These are phyloP conservation scores for Metopolophium dirhodum DNA, from an alignment of 1,140 invertebrate species.

Conservation along the genomic window DNA sequence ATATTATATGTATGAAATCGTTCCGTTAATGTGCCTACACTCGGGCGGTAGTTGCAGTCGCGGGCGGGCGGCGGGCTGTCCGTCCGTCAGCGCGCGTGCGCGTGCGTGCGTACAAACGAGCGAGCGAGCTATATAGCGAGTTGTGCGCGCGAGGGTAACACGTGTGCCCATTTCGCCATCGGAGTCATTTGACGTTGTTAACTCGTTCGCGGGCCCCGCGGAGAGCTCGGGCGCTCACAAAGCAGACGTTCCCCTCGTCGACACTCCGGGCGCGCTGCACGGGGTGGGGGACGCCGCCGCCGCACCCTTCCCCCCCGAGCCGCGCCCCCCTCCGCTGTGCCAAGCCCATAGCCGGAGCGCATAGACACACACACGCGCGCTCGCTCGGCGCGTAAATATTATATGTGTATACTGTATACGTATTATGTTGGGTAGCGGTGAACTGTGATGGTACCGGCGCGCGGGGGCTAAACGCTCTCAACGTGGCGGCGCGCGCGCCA, in stretches of 20 bases:
- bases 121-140: not conserved
- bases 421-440: not conserved
- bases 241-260: constrained; percentile 50
- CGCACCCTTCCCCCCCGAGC: constrained; percentile 49
- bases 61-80: constrained; percentile 7
- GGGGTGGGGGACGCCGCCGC: constrained; percentile 50
- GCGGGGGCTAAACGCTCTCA: constrained; percentile 55
- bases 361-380: not conserved
- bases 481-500: constrained; percentile 50
- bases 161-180: constrained; percentile 55
- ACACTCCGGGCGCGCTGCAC: not conserved
- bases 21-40: constrained; percentile 44
- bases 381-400: not conserved
- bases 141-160: constrained; percentile 46
- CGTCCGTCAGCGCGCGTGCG: not conserved
- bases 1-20: constrained; percentile 26
- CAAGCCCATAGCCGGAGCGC: constrained; percentile 25
- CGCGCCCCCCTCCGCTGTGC: constrained; percentile 5
- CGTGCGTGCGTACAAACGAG: not conserved
- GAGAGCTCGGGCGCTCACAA: constrained; percentile 34
- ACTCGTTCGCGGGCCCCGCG: constrained; percentile 49
- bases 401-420: not conserved
- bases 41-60: constrained; percentile 4
- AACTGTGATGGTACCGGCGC: not conserved
- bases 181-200: constrained; percentile 49